phyloP scores from a whole-genome alignment of 2,888 invertebrate genomes.

The Clusia tigrina region DNA sequence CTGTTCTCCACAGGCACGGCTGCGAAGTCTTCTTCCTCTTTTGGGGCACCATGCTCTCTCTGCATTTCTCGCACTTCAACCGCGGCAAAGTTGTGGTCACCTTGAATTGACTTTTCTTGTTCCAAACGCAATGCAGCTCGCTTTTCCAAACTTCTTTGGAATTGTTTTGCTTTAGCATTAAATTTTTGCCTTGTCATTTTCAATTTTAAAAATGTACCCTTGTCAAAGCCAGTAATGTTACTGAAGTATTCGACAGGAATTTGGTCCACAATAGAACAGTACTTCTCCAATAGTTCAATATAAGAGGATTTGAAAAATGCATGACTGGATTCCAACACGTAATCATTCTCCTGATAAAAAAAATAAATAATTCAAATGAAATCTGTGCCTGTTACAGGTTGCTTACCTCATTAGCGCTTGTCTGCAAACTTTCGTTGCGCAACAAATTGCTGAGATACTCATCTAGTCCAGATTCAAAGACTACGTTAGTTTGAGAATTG shows the following conservation, averaged over 20 bases:
- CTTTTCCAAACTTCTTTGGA: conserved; percentile 54
- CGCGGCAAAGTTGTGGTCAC: conserved; percentile 44
- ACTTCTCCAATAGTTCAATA: conserved; percentile 71
- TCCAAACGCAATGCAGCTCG: conserved; percentile 39
- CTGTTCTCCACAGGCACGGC: not conserved
- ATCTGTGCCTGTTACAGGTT: no score
- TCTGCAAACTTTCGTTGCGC: conserved; percentile 51
- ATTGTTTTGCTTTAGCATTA: conserved; percentile 67
- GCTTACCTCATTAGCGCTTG: conserved; percentile 29
- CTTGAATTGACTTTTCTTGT: conserved; percentile 7
- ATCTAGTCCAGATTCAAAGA: conserved; percentile 50
- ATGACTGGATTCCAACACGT: conserved; percentile 44
- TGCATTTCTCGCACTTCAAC: conserved; percentile 50
- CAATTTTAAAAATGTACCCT: conserved; percentile 67
- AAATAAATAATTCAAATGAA: no score
- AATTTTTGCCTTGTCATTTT: conserved; percentile 70
- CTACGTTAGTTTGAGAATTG: conserved; percentile 37
- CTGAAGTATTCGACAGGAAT: conserved; percentile 71
- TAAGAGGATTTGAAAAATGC: conserved; percentile 66
- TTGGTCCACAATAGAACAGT: conserved; percentile 70
- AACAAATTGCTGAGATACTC: conserved; percentile 52
- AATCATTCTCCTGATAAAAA: conserved; percentile 45
- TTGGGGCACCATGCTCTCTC: conserved; percentile 41
- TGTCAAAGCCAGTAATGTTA: conserved; percentile 71
- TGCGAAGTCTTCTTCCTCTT: conserved; percentile 35